phyloP scores from a whole-genome alignment of 2,113 vertebrate genomes.

The Crypturellus undulatus region DNA sequence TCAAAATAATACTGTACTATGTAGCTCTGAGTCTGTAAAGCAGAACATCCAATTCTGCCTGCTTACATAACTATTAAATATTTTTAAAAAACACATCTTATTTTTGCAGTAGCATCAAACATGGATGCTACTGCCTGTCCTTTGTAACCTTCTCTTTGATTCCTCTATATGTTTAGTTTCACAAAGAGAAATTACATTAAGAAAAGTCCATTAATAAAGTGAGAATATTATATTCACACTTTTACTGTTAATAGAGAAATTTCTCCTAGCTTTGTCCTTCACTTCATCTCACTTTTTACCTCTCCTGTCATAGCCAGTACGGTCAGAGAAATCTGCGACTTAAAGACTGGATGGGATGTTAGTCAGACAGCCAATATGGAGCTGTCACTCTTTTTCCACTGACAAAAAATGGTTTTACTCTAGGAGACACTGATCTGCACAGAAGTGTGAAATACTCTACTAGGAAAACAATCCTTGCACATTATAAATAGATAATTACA shows the following conservation, averaged over 20 bases:
- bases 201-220: background rate
- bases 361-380: background rate
- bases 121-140: background rate
- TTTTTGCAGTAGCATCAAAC: background rate
- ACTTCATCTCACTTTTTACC: background rate
- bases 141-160: background rate
- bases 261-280: background rate
- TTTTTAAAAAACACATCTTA: background rate
- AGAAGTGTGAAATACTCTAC: background rate
- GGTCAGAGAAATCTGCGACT: constrained; percentile 5
- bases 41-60: background rate
- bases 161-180: background rate
- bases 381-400: background rate
- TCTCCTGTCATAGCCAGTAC: background rate
- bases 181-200: background rate
- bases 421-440: background rate
- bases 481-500: background rate
- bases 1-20: background rate
- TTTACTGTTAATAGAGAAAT: background rate
- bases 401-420: background rate
- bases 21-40: background rate
- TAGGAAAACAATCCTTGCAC: background rate
- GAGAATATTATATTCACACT: background rate
- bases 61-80: background rate
- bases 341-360: background rate